These are phyloP conservation scores for Pomatostomus ruficeps DNA, from an alignment of 2,113 vertebrate species.

Conservation along the genomic window DNA sequence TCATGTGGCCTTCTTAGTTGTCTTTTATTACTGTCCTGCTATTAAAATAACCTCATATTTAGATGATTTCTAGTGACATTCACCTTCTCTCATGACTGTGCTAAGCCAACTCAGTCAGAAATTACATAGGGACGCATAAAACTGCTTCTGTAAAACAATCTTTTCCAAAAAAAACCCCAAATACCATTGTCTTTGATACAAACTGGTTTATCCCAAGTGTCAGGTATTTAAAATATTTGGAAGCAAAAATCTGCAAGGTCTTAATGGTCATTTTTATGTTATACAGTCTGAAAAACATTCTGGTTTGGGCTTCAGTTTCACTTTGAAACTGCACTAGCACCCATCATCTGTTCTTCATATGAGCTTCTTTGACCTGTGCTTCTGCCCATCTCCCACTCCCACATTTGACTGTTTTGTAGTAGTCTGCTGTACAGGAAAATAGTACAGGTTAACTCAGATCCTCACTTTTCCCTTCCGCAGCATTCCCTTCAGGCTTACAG, in stretches of 20 bases:
- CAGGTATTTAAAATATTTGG: background rate
- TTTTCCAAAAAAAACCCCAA: rapidly evolving
- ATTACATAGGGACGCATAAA: background rate
- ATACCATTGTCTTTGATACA: background rate
- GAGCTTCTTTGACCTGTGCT: background rate
- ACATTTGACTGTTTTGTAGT: background rate
- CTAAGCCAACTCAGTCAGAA: background rate
- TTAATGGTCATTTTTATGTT: background rate
- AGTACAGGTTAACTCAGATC: rapidly evolving
- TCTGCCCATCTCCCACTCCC: background rate
- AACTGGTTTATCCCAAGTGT: background rate
- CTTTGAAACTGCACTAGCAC: background rate
- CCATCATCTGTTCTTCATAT: background rate
- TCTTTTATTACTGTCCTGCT: background rate
- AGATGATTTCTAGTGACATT: background rate
- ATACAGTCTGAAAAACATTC: background rate
- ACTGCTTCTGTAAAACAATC: background rate
- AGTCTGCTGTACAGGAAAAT: rapidly evolving
- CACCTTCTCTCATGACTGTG: background rate
- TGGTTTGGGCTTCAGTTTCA: background rate
- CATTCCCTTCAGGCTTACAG: background rate
- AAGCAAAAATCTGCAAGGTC: background rate
- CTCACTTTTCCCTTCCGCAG: rapidly evolving
- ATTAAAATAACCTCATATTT: background rate
- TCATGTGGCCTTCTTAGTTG: background rate